A percentile compares a stretch with the other conserved stretches of the same genome.
These are phyloP conservation scores for Drosophila mercatorum DNA, from an alignment of 2,888 invertebrate genomes.

Conservation along the genomic window DNA sequence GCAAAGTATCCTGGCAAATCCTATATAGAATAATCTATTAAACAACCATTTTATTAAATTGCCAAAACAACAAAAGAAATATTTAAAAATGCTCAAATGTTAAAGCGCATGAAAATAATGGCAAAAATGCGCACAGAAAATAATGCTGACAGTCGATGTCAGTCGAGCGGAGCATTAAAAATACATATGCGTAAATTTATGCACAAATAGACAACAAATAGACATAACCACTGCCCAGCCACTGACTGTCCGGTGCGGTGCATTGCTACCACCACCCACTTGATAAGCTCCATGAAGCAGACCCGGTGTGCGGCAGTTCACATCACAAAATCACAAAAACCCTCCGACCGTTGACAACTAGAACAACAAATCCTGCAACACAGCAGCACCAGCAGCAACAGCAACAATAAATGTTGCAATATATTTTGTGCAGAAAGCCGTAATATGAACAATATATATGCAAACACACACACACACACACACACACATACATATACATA, in stretches of 20 bases:
- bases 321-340: constrained; percentile 76
- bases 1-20: background rate
- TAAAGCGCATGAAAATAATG: constrained; percentile 48
- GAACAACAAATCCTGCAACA: constrained; percentile 28
- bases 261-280: constrained; percentile 13
- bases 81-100: constrained; percentile 23
- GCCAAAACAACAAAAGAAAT: background rate
- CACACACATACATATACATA: constrained; percentile 12
- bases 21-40: background rate
- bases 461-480: constrained; percentile 12
- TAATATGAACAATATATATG: constrained; percentile 48
- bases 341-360: constrained; percentile 34
- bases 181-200: constrained; percentile 76
- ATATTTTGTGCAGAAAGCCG: constrained; percentile 63
- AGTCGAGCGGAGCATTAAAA: constrained; percentile 73
- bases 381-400: constrained; percentile 34
- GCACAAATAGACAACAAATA: constrained; percentile 61
- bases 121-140: constrained; percentile 56
- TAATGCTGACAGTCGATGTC: constrained; percentile 79
- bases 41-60: background rate
- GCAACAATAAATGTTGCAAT: constrained; percentile 62
- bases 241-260: constrained; percentile 14
- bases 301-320: constrained; percentile 59
- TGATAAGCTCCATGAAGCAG: constrained; percentile 26
- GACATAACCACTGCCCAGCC: constrained; percentile 23